phyloP scores from a whole-genome alignment of 23 tunicate species.

The Clavelina lepadiformis region DNA sequence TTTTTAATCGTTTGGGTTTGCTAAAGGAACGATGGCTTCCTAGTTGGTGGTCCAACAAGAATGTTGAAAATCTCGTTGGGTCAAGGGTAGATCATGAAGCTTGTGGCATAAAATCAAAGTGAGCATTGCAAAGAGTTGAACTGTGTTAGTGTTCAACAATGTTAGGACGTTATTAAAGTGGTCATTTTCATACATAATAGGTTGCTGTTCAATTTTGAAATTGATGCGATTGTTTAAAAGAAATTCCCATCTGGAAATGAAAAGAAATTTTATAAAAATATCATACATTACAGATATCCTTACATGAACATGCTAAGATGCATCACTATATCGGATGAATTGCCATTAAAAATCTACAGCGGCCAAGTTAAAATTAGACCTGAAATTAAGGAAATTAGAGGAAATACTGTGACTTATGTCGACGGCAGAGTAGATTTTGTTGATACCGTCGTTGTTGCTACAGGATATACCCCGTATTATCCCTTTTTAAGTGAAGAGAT shows the following conservation, averaged over 20 bases:
- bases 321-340: constrained; percentile 32
- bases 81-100: constrained; percentile 31
- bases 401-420: constrained; percentile 8
- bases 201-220: too few relatives aligned
- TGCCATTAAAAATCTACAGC: constrained; percentile 34
- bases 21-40: too few relatives aligned
- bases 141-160: too few relatives aligned
- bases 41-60: too few relatives aligned
- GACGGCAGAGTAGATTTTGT: constrained; percentile 41
- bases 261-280: neutral
- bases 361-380: constrained; percentile 40
- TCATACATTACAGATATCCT: neutral
- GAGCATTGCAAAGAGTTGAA: too few relatives aligned
- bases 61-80: too few relatives aligned
- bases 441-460: constrained; percentile 47
- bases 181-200: too few relatives aligned
- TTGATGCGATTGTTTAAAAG: too few relatives aligned
- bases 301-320: neutral
- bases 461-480: constrained; percentile 32
- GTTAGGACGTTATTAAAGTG: neutral
- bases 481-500: constrained; percentile 42
- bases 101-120: constrained; percentile 13
- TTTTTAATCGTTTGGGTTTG: too few relatives aligned
- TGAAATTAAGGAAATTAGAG: constrained; percentile 26
- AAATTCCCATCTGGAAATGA: neutral